Base-by-base conservation (phyloP, 2,113 vertebrate species). In the Tachysurus vachellii region DNA sequence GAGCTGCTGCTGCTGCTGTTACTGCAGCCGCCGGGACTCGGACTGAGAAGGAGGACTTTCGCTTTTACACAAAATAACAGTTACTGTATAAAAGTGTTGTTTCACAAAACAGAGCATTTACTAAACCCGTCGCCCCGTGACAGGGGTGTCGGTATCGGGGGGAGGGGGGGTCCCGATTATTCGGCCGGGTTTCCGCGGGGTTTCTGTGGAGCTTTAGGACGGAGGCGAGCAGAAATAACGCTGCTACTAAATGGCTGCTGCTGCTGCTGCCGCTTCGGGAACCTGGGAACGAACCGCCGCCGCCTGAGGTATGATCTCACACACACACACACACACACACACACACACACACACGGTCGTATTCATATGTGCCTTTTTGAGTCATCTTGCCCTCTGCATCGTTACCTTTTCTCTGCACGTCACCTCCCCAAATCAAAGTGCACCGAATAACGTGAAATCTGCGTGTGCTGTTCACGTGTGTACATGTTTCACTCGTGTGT, bases 251-350 rank as follows among this genome's bases (percentile, higher is more conserved):
- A 84, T 84, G 83, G 83, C 83, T 84, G 21, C 83, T 84, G 54
- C 68, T 44, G 53, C 83, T 28, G 68, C 68, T 19, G 83, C 83
- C 26, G 83, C 36, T 59, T 84, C 83, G 68, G 83, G 83, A 56
- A 84, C 68, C 83, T 75, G 83, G 83, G 83, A 84, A 44, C 50
- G 53, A 84, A 84, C 50, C 82, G 66, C 83, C 82, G 82, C 82
- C 68, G 83, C 83, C 83, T 84, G 83, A 84, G 66, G 83, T 84
- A 71, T 57, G 64, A 68, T 56, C 26, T n/a, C 1, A 14, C 66
- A 71, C 82, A 56, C 62, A 70, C 61, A 53, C 62, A 83, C 82
- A 54, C 62, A 54, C 47, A 5, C 1, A 14, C 66, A 71, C 82
- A 56, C 62, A 70, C 61, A 53, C 62, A 83, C 82, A 54, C 62